Evolutionary conservation across 2,113 vertebrate species (phyloP).

Genomic region (Callorhinus ursinus): DNA sequence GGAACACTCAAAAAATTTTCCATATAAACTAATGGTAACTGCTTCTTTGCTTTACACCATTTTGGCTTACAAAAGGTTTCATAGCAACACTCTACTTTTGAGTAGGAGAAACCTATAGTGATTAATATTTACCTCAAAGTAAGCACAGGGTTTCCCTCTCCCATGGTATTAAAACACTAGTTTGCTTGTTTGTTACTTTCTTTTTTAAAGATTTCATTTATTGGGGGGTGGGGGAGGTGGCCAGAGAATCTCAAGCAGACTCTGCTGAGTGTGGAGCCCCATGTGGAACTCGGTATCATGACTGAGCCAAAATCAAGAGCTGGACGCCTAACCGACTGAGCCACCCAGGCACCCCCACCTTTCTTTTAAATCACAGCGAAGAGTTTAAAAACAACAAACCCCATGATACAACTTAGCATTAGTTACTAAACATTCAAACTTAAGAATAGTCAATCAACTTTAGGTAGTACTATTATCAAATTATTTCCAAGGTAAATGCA

Average conservation of each 20-base stretch:
- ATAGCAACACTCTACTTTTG: background rate
- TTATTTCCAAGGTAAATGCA: background rate
- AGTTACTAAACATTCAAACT: constrained; percentile 2
- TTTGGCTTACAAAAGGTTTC: background rate
- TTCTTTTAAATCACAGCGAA: background rate
- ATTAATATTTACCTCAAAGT: background rate
- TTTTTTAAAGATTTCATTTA: background rate
- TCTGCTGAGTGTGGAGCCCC: background rate
- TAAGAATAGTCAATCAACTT: background rate
- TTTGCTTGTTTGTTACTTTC: background rate
- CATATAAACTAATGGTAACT: background rate
- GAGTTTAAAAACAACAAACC: background rate
- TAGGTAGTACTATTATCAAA: background rate
- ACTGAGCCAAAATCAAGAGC: background rate
- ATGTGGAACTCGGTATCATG: background rate
- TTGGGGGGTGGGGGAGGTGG: rapidly evolving
- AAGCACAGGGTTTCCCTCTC: background rate
- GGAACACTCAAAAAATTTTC: background rate
- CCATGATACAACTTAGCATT: background rate
- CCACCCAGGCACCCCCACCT: background rate
- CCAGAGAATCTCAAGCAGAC: background rate
- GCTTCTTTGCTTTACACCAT: background rate
- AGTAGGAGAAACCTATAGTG: background rate
- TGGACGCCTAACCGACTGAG: background rate
- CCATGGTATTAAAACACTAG: background rate